Conservation (phyloP, 2,888 invertebrate genomes). For the Argyra leucocephala region DNA sequence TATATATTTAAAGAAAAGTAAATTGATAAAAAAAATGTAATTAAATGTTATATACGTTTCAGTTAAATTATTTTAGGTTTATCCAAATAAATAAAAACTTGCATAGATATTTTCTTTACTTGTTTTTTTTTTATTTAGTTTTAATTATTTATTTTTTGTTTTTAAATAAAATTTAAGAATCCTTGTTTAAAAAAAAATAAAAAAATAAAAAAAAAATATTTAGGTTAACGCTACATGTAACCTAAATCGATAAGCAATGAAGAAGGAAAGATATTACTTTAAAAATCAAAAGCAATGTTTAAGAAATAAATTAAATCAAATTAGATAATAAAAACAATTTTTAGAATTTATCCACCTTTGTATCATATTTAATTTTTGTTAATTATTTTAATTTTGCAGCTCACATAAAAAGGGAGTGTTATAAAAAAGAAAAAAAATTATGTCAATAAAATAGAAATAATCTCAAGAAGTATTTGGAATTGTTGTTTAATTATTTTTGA, state of each 20-base stretch:
- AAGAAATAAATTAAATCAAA: slow-evolving; percentile 4
- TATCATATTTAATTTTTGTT: too few relatives aligned
- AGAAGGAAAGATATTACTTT: neutral
- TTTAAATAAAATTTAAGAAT: neutral
- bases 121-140: neutral
- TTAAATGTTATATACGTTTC: slow-evolving; percentile 6
- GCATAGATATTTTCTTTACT: slow-evolving; percentile 1
- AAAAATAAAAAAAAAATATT: neutral
- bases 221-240: neutral
- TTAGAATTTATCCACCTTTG: too few relatives aligned
- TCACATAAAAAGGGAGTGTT: too few relatives aligned
- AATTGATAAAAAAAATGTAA: slow-evolving; percentile 4
- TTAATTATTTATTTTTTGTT: neutral
- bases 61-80: slow-evolving; percentile 6
- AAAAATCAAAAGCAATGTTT: slow-evolving; percentile 1
- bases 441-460: too few relatives aligned
- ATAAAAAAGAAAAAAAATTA: too few relatives aligned
- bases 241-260: slow-evolving; percentile 6
- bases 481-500: too few relatives aligned
- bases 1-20: neutral
- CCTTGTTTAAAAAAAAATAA: neutral
- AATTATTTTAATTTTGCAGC: too few relatives aligned
- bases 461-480: too few relatives aligned
- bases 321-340: neutral
- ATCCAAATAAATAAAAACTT: slow-evolving; percentile 3